Evolutionary conservation across 2,888 invertebrate species (phyloP), one percentile per base, ranked within the genome.

Genomic region (Bellardia pandia): DNA sequence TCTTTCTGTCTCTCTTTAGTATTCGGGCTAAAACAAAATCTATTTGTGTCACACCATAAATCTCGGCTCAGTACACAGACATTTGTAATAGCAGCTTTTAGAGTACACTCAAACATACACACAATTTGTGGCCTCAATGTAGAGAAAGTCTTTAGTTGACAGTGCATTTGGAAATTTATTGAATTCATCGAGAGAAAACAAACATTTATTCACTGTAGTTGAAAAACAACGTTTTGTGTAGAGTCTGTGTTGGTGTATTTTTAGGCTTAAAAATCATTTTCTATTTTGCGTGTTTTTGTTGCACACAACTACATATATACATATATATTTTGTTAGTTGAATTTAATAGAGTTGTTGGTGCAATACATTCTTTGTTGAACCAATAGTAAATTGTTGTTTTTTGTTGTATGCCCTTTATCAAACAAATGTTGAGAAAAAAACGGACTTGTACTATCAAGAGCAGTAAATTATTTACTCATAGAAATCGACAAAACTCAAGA

Each of bases 41-140:
- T 92, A 92, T 92, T 92, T 92, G 92, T 91, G 91, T 91, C 90
- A 88, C 90, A 92, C 93, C 92, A 92, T 92, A 92, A 92, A 92
- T 92, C 92, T 92, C 91, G 90, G 91, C 92, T 91, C 89, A 60
- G 48, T 33, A 72, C n/a, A 37, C 48, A n/a, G 13, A 9, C 42
- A 64, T 9, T 71, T 8, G 23, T 71, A 62, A 62, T 8, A 33
- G 40, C 58, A 58, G 53, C 56, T 51, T 79, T 60, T 60, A 8
- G 48, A 53, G 53, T 5, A n/a, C 14, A 37, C 30, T 13, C 30
- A 42, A 11, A 33, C 14, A 58, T 8, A 42, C 33, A 6, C 56
- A 69, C 42, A 30, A n/a, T 30, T 7, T 78, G 84, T 68, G 71
- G 71, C 56, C 58, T 71, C n/a, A 11, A 51, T 82, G 66, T 13